Evolutionary conservation across 2,797 vertebrate species (phyloP).

Genomic region (Nannoperca obscura): DNA sequence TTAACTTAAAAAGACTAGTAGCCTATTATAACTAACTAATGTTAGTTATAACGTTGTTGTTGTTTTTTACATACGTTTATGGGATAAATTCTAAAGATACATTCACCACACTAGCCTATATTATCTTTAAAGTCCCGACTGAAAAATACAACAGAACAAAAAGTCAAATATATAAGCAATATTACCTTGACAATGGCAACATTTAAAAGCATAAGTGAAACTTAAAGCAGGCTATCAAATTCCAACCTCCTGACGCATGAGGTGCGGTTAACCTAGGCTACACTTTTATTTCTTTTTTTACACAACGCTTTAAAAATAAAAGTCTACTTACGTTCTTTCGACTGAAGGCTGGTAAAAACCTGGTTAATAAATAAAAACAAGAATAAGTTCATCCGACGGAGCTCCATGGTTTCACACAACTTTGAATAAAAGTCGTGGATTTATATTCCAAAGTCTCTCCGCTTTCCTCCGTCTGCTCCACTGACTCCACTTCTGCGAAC

Average conservation of each 20-base stretch:
- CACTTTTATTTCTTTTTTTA: neutral
- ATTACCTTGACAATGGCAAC: neutral
- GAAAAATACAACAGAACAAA: neutral
- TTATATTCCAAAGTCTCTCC: neutral
- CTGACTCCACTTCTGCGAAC: slow-evolving; percentile 6
- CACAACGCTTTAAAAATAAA: neutral
- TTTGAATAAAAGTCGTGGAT: slow-evolving; percentile 15
- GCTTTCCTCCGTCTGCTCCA: slow-evolving; percentile 24
- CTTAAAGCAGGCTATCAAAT: slow-evolving; percentile 34
- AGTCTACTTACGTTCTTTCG: slow-evolving; percentile 85
- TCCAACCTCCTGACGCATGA: slow-evolving; percentile 67
- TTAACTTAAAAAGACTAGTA: neutral
- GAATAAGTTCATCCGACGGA: slow-evolving; percentile 59
- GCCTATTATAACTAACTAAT: too few relatives aligned
- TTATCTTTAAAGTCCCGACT: neutral
- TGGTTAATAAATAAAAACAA: slow-evolving; percentile 77
- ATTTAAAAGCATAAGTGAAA: slow-evolving; percentile 9
- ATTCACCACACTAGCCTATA: neutral
- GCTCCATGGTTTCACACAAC: slow-evolving; percentile 77
- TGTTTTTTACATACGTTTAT: neutral
- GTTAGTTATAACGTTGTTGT: neutral
- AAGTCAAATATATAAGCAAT: fast-evolving
- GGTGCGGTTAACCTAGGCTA: slow-evolving; percentile 29
- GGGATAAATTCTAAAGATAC: neutral
- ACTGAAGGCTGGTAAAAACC: slow-evolving; percentile 77